phyloP scores from a whole-genome alignment of 2,888 invertebrate genomes.

The Ferrisia virgata region DNA sequence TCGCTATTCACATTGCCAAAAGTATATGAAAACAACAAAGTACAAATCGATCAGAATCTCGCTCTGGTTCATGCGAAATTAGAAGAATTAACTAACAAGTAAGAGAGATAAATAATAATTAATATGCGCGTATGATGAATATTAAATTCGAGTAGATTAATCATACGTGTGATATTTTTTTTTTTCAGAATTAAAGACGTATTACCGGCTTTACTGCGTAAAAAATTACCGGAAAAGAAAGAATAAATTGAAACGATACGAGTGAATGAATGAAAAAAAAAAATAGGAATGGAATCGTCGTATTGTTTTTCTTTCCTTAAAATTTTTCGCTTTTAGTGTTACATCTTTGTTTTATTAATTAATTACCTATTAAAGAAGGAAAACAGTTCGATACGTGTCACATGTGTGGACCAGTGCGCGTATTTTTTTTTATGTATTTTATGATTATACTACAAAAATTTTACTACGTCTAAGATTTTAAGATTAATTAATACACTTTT shows the following conservation, averaged over 20 bases:
- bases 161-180: background rate
- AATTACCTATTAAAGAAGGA: slow-evolving; percentile 13
- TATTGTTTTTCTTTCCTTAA: slow-evolving; percentile 22
- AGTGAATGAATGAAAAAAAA: background rate
- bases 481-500: slow-evolving; percentile 31
- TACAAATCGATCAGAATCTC: slow-evolving; percentile 86
- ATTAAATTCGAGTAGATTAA: no score
- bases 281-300: background rate
- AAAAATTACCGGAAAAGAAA: slow-evolving; percentile 40
- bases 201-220: slow-evolving; percentile 37
- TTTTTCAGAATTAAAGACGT: slow-evolving; percentile 40
- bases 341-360: slow-evolving; percentile 26
- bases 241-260: slow-evolving; percentile 3
- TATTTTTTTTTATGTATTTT: background rate
- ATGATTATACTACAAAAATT: background rate
- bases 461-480: background rate
- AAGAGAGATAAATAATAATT: slow-evolving; percentile 56
- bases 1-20: slow-evolving; percentile 93
- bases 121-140: background rate
- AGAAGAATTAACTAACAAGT: slow-evolving; percentile 86
- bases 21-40: slow-evolving; percentile 91
- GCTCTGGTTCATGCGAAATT: slow-evolving; percentile 83
- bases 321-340: slow-evolving; percentile 39
- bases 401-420: background rate
- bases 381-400: background rate